phyloP scores from a whole-genome alignment of 2,797 vertebrate species.

The Delichon dasypus region DNA sequence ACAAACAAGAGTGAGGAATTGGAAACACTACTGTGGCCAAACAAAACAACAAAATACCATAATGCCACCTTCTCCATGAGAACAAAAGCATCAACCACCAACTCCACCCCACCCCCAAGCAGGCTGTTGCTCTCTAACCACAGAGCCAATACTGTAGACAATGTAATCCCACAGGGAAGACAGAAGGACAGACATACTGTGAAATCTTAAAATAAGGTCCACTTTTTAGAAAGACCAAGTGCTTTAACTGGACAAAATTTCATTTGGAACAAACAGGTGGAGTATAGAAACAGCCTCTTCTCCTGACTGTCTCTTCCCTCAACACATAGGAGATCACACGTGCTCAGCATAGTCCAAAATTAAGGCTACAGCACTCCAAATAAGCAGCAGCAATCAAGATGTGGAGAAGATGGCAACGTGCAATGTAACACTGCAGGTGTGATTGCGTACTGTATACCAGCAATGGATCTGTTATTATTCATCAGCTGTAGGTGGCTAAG shows the following conservation, averaged over 20 bases:
- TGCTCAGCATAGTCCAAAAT: background rate
- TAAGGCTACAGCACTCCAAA: background rate
- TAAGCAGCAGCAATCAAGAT: background rate
- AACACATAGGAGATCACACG: background rate
- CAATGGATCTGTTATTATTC: constrained; percentile 10
- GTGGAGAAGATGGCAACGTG: background rate
- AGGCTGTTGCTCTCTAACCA: constrained; percentile 60
- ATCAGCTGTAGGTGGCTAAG: constrained; percentile 25
- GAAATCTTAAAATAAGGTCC: constrained; percentile 21
- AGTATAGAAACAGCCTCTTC: background rate
- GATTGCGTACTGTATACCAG: background rate
- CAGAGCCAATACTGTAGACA: constrained; percentile 5
- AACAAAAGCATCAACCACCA: constrained; percentile 60
- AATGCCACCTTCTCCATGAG: constrained; percentile 42
- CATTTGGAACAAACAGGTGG: background rate
- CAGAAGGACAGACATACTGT: constrained; percentile 20
- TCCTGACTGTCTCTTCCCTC: background rate
- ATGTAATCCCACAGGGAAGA: constrained; percentile 56
- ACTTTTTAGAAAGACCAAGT: background rate
- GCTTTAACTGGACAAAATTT: background rate
- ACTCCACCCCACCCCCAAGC: constrained; percentile 55
- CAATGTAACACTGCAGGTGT: background rate
- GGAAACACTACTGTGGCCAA: constrained; percentile 29
- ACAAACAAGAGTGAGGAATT: constrained; percentile 6
- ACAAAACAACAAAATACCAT: constrained; percentile 51